Evolutionary conservation across 2,113 vertebrate genomes (phyloP).

Genomic region (Cinclus mexicanus): DNA sequence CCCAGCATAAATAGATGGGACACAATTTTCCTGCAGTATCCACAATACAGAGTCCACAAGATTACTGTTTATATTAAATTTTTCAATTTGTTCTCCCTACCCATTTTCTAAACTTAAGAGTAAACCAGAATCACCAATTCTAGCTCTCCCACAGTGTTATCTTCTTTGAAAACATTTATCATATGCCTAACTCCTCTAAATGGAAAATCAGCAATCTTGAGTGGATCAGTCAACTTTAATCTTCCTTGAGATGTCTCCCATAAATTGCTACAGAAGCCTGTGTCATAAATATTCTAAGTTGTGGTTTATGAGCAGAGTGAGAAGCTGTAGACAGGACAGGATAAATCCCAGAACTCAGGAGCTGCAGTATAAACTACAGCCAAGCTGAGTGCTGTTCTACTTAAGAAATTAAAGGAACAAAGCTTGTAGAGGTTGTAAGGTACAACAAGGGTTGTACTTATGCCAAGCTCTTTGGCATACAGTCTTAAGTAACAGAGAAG

Average conservation of each 20-base stretch:
- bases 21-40: background rate
- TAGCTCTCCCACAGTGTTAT: background rate
- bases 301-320: conserved; percentile 16
- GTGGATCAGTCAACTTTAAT: conserved; percentile 10
- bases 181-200: background rate
- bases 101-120: background rate
- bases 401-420: conserved; percentile 30
- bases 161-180: background rate
- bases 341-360: conserved; percentile 29
- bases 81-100: background rate
- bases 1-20: background rate
- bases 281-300: conserved; percentile 20
- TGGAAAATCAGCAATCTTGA: background rate
- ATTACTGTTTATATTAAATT: background rate
- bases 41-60: background rate
- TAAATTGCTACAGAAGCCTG: conserved; percentile 5
- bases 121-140: background rate
- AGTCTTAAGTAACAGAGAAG: background rate
- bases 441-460: background rate
- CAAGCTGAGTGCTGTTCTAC: background rate
- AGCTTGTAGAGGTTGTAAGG: conserved; percentile 1
- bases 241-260: background rate
- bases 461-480: background rate
- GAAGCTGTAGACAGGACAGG: background rate
- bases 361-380: background rate